Evolutionary conservation across 2,888 invertebrate genomes (phyloP).

Genomic region (Idaea biselata): DNA sequence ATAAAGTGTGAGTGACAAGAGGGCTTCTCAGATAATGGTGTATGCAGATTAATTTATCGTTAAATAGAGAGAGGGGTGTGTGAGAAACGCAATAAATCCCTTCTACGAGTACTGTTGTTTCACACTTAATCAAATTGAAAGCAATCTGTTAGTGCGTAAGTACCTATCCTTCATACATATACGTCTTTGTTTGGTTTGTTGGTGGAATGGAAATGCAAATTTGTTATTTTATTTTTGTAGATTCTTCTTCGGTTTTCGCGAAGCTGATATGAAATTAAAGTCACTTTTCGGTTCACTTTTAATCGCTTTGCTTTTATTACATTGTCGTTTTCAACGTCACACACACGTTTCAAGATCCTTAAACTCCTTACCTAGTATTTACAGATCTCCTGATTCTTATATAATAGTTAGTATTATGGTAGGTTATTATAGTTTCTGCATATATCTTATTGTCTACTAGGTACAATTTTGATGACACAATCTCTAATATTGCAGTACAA

Average conservation of each 20-base stretch:
- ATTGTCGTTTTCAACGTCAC: no score
- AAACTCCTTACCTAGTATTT: no score
- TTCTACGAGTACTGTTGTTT: not conserved
- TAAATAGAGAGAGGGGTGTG: not conserved
- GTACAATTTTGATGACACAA: no score
- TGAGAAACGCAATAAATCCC: not conserved
- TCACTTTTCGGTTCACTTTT: no score
- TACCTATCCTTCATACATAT: no score
- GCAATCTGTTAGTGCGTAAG: not conserved
- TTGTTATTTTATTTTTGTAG: not conserved
- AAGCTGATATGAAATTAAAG: not conserved
- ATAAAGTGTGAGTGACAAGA: conserved; percentile 28
- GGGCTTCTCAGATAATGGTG: not conserved
- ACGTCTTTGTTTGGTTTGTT: not conserved
- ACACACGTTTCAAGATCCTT: no score
- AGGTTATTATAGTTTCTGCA: no score
- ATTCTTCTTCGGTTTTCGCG: not conserved
- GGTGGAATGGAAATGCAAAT: not conserved
- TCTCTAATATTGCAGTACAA: no score
- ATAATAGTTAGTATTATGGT: no score
- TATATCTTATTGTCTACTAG: no score
- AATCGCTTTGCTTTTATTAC: no score
- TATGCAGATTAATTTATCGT: not conserved
- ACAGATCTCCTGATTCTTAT: no score
- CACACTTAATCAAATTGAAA: conserved; percentile 1